Evolutionary conservation across 2,888 invertebrate species (phyloP).

Genomic region (Synergus laeviventris): DNA sequence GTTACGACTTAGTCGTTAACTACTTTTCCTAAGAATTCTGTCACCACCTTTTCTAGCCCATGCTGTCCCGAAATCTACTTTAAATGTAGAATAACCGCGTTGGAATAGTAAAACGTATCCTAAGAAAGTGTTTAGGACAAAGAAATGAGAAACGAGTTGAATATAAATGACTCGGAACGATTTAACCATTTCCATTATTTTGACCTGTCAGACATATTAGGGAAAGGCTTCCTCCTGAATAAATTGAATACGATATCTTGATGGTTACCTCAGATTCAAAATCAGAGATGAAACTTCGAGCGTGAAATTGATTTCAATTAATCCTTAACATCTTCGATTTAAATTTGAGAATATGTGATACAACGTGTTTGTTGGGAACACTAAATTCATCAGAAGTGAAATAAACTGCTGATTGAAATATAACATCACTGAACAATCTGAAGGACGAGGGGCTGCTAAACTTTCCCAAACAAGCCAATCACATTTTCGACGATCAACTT

Average conservation of each 20-base stretch:
- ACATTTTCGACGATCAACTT: background rate
- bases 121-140: background rate
- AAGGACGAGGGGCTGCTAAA: background rate
- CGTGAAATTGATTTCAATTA: background rate
- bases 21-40: slow-evolving; percentile 17
- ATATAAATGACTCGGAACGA: slow-evolving; percentile 20
- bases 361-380: too few relatives aligned
- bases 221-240: background rate
- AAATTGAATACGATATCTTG: background rate
- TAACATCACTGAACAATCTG: background rate
- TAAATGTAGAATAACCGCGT: background rate
- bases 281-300: slow-evolving; percentile 7
- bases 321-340: background rate
- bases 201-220: background rate
- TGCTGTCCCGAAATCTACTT: background rate
- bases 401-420: background rate
- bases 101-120: background rate
- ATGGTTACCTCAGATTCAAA: background rate
- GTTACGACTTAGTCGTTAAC: slow-evolving; percentile 16
- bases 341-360: background rate
- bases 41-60: background rate
- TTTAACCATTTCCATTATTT: slow-evolving; percentile 1
- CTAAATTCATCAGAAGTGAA: background rate
- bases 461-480: background rate
- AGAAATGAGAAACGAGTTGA: slow-evolving; percentile 6